Base-by-base conservation (phyloP, 35 echinoderm and acorn worm species). In the Acanthaster planci region DNA sequence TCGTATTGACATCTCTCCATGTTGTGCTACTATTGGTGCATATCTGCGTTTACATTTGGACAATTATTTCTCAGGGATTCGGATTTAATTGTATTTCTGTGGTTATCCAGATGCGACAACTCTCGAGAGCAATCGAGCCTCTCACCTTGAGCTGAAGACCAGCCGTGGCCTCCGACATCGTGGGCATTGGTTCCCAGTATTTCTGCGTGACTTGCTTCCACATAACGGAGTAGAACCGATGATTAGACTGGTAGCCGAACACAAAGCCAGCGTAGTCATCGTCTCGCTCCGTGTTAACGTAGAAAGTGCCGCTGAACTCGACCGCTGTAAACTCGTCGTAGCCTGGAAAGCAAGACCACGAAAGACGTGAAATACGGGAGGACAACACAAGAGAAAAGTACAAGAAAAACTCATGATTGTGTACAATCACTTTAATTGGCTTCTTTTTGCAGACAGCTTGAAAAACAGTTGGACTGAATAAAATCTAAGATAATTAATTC, bases 191-290 rank as follows among this genome's bases (percentile, higher is more conserved):
- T 52, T 81, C 51, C 92, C 92, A 94, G 78, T 99, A 99, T 17
- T 75, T 67, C 79, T 99, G 96, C 7, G 89, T 85, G 10, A 99
- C 85, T 36, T 99, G 92, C 84, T 99, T 99, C 96, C 96, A 99
- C 96, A 99, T 99, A 15, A 99, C 85, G 4, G 93, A 92, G 76
- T 99, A 99, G 88, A 99, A 99, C 40, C 92, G 47, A 37, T 93
- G 92, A 81, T 87, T 99, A 1, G 96, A 99, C 76, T 99, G 96
- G 78, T 94, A 99, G 7, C 92, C 92, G 50, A 99, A 99, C 2
- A 99, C 86, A 47, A 99, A 99, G 0, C 96, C 96, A 29, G 96
- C 96, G 52, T 99, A 99, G 56, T 99, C 96, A 36, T 99, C 96
- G 37, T 99, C 96, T 55, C 78, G 86, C 0, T 84, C 81, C 12